Evolutionary conservation across 1,140 invertebrate genomes (phyloP).

Genomic region (Cotesia vestalis): DNA sequence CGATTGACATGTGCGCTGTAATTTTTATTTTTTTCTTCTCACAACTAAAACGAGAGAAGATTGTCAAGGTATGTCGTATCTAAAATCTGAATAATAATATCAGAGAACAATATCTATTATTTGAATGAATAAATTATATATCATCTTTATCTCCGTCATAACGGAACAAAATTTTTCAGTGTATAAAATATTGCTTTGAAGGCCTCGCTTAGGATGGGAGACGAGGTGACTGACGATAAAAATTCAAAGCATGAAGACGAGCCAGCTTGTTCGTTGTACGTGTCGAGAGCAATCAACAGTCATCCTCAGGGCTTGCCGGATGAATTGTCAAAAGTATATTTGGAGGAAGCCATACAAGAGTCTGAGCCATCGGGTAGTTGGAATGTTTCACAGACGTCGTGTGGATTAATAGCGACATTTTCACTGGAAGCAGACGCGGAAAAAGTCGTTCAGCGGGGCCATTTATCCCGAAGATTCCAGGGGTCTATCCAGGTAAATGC

Average conservation of each 20-base stretch:
- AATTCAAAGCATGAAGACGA: constrained; percentile 40
- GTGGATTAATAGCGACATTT: constrained; percentile 61
- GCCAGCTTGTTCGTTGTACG: constrained; percentile 58
- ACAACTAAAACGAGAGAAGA: not conserved
- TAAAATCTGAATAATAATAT: not conserved
- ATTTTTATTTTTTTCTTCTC: not conserved
- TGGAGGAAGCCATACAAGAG: constrained; percentile 57
- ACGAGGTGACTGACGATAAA: constrained; percentile 20
- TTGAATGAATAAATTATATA: not conserved
- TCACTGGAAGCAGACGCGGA: constrained; percentile 58
- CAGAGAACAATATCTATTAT: no score
- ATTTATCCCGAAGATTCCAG: constrained; percentile 57
- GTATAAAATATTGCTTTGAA: no score
- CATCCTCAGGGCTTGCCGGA: constrained; percentile 43
- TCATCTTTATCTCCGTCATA: not conserved
- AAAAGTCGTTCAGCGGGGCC: constrained; percentile 54
- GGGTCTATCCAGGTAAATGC: constrained; percentile 59
- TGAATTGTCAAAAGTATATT: constrained; percentile 46
- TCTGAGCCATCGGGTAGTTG: constrained; percentile 53
- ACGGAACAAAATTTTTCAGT: not conserved
- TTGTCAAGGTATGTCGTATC: not conserved
- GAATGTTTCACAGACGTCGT: constrained; percentile 60
- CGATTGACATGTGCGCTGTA: constrained; percentile 7
- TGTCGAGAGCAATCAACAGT: constrained; percentile 50
- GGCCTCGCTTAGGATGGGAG: constrained; percentile 41